Percentiles rank a stretch among this genome's conserved stretches.
These are phyloP conservation scores for Passerculus sandwichensis DNA, from an alignment of 2,797 vertebrate genomes.

Conservation along the genomic window DNA sequence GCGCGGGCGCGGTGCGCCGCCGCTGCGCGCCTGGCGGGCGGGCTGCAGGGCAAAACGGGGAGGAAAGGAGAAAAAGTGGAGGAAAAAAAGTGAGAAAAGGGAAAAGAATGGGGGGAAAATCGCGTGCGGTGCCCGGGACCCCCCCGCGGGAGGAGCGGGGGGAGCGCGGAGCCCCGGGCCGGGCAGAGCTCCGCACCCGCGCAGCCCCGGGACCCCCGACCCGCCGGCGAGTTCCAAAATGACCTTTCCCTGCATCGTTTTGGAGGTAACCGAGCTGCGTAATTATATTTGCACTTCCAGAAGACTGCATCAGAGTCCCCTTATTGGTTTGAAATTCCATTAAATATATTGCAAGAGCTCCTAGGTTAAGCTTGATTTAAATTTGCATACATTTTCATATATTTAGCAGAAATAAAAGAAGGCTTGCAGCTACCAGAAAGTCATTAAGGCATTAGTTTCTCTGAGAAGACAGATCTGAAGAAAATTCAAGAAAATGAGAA, in stretches of 20 bases:
- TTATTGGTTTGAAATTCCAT: slow-evolving; percentile 98
- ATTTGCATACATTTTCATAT: slow-evolving; percentile 99
- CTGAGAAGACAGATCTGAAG: slow-evolving; percentile 80
- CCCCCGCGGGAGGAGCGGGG: neutral
- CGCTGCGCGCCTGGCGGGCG: neutral
- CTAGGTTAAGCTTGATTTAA: slow-evolving; percentile 99
- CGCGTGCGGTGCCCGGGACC: neutral
- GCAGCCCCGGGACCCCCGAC: neutral
- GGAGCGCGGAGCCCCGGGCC: neutral
- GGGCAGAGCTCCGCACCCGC: neutral
- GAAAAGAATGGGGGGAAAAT: neutral
- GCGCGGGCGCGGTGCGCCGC: neutral
- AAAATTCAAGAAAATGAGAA: slow-evolving; percentile 67
- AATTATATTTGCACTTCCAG: slow-evolving; percentile 90
- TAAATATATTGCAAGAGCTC: slow-evolving; percentile 94
- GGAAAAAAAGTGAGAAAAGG: neutral
- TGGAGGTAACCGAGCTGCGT: slow-evolving; percentile 83
- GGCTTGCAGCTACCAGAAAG: slow-evolving; percentile 92
- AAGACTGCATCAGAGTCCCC: slow-evolving; percentile 82
- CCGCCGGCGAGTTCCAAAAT: slow-evolving; percentile 72
- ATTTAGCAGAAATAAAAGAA: slow-evolving; percentile 99
- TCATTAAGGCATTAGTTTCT: slow-evolving; percentile 91
- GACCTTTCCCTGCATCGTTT: slow-evolving; percentile 81
- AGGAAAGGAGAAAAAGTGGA: accelerated
- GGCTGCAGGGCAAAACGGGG: neutral